Evolutionary conservation across 2,888 invertebrate genomes (phyloP), one percentile per base, ranked within the genome.

Genomic region (Cephalotes varians): DNA sequence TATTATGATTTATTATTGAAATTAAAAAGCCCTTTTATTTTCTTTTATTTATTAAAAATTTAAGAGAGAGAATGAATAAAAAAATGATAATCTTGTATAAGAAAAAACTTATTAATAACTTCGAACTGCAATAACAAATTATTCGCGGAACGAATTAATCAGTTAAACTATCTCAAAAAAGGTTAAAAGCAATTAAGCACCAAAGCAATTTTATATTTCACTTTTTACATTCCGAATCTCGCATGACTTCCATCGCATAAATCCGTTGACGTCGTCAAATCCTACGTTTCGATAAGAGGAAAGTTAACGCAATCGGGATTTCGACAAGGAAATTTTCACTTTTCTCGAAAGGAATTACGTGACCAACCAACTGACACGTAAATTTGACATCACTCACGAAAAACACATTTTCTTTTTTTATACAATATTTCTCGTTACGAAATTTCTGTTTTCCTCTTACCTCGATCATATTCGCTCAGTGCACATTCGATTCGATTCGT

Each of bases 381-480:
- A 71, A 67, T 21, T 47, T 40, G 9, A 58, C 34, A 9, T 69
- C 77, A 58, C 56, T 34, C 69, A 31, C 44, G 56, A 25, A 44
- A 58, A 47, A 58, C 40, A 74, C 49, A 15, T 40, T 5, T 21
- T 18, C 15, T 62, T 18, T 9, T 25, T 64, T 40, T 64, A 71
- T n/a, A n/a, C n/a, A 12, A 40, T 47, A 31, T 58, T 37, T 47
- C 10, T n/a, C 44, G 28, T 28, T 37, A 25, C 37, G 28, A 25
- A 49, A 60, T 58, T 47, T 47, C 37, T 73, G 28, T 62, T 47
- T 54, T 31, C 69, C 47, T 74, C 93, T 92, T 89, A 93, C 93
- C 93, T 92, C 86, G 91, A 91, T 90, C 93, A 92, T 93, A 91
- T 87, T 91, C 81, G 85, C 81, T 90, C 90, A 86, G 67, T 83